Evolutionary conservation across 2,113 vertebrate genomes (phyloP).

Genomic region (Anhinga rufa): DNA sequence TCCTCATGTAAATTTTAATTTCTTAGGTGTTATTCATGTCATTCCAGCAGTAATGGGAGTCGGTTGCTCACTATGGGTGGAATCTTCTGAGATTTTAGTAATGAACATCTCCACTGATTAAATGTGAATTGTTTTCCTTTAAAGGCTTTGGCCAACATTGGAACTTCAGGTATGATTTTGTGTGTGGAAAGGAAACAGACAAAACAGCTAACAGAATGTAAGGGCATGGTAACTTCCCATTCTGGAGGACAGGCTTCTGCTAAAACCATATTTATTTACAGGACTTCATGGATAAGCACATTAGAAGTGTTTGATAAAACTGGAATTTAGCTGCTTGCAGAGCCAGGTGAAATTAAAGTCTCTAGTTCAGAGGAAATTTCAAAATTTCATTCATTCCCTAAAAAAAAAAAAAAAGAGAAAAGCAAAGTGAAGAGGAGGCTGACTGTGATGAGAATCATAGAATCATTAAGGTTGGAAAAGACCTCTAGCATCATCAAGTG

Average conservation of each 20-base stretch:
- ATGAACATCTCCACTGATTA: background rate
- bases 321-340: background rate
- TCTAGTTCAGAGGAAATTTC: background rate
- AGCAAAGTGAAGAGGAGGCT: too few species aligned
- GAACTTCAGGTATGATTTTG: background rate
- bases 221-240: background rate
- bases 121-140: background rate
- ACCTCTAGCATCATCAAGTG: too few species aligned
- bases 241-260: background rate
- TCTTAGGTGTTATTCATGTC: background rate
- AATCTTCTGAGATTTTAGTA: background rate
- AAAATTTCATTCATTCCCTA: background rate
- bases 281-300: background rate
- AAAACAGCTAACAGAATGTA: background rate
- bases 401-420: background rate
- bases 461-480: too few species aligned
- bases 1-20: background rate
- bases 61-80: background rate
- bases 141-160: background rate
- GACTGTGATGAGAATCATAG: background rate
- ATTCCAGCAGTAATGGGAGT: background rate
- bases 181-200: background rate
- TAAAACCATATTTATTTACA: background rate
- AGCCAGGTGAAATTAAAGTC: background rate
- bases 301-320: background rate